phyloP scores from a whole-genome alignment of 2,888 invertebrate genomes.

The Prosopocoilus inquinatus region DNA sequence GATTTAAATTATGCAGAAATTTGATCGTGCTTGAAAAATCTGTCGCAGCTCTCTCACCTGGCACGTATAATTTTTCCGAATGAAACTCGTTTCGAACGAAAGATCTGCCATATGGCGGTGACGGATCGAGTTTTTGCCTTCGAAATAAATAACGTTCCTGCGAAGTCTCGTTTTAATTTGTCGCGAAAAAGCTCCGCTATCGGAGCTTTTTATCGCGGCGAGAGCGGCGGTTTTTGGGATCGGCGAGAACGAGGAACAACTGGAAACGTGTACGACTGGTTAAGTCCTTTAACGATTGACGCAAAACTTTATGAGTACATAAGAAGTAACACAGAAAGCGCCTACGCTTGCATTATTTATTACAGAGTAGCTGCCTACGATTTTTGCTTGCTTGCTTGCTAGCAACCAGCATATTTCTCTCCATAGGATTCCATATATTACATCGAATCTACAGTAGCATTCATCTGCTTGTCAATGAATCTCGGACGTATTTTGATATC shows the following conservation, averaged over 20 bases:
- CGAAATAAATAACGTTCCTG: neutral
- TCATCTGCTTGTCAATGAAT: conserved; percentile 23
- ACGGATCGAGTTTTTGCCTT: neutral
- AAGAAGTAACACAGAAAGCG: conserved; percentile 15
- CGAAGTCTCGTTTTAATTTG: no score
- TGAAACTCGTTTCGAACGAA: no score
- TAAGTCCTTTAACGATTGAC: neutral
- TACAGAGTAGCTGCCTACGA: conserved; percentile 35
- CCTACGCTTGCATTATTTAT: conserved; percentile 36
- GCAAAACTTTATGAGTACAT: conserved; percentile 5
- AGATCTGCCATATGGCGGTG: neutral
- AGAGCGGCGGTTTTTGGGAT: no score
- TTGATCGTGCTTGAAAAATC: no score
- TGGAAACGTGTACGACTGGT: no score
- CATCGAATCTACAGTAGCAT: conserved; percentile 29
- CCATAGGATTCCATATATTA: conserved; percentile 34
- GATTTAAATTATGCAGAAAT: no score
- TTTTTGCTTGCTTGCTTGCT: conserved; percentile 31
- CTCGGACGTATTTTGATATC: conserved; percentile 20
- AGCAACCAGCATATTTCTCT: conserved; percentile 33
- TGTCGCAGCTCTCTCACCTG: no score
- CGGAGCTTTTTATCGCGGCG: no score
- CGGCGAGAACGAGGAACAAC: no score
- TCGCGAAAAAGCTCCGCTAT: no score
- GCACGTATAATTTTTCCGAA: no score